Evolutionary conservation across 2,888 invertebrate species (phyloP).

Genomic region (Drosophila kuntzei): DNA sequence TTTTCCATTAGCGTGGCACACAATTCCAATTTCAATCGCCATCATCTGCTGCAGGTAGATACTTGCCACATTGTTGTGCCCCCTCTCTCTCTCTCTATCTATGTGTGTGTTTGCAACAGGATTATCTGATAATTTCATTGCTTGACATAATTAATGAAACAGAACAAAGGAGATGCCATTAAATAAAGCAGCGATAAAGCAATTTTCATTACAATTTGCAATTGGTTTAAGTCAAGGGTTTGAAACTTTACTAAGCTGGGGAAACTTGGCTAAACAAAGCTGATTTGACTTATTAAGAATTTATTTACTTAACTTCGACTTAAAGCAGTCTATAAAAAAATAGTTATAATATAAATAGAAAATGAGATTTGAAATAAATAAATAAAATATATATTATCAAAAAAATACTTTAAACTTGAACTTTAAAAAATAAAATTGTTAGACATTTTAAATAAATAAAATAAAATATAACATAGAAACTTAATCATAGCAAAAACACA

Average conservation of each 20-base stretch:
- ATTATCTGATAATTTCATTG: constrained; percentile 62
- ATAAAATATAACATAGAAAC: too few relatives aligned
- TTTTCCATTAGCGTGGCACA: constrained; percentile 63
- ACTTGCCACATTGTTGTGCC: constrained; percentile 37
- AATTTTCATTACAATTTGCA: constrained; percentile 1
- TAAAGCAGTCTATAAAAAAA: too few relatives aligned
- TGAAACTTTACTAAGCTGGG: background rate
- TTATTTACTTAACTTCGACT: too few relatives aligned
- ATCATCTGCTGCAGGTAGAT: constrained; percentile 12
- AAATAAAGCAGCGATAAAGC: background rate
- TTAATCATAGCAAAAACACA: too few relatives aligned
- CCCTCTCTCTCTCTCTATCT: background rate
- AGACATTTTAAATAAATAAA: too few relatives aligned
- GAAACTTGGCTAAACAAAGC: background rate
- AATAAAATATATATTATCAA: too few relatives aligned
- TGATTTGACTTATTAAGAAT: background rate
- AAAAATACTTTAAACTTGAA: too few relatives aligned
- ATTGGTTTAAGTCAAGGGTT: background rate
- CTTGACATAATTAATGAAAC: constrained; percentile 49
- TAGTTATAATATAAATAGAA: too few relatives aligned
- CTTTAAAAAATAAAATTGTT: too few relatives aligned
- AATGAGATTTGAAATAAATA: too few relatives aligned
- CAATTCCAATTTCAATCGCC: constrained; percentile 31
- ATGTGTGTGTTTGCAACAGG: constrained; percentile 13
- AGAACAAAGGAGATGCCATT: background rate